Evolutionary conservation across 2,113 vertebrate genomes (phyloP), one percentile per base, ranked within the genome.

Genomic region (Andinoacara biseriatus): DNA sequence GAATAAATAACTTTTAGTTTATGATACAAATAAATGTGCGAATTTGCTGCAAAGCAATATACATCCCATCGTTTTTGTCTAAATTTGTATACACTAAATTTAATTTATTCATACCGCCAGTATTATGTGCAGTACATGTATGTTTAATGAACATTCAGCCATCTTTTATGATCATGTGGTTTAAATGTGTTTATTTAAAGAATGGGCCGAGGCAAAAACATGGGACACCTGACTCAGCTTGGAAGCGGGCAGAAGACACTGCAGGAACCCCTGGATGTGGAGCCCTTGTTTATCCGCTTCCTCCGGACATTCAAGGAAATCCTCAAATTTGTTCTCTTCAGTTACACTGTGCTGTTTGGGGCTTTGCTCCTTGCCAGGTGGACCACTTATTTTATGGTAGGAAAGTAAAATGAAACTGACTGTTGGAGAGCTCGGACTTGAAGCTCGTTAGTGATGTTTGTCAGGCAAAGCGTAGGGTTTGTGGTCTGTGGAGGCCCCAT

Each of bases 341-440:
- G 97, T 86, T 99, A 99, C 95, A 99, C 98, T 0, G 97, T 99
- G 86, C 94, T 99, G 86, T 92, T 99, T 1, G 98, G 98, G 8
- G 97, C 97, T 0, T 94, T 99, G 91, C 94, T 99, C 59, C 94
- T 99, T 5, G 98, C 98, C 0, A 96, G 97, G 84, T 99, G 98
- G 98, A 99, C 97, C 7, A 99, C 98, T 1, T 99, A 99, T 57
- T 97, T 98, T 80, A 93, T 98, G 87, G 96, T 99, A 89, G 96
- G 97, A 15, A 99, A 98, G 93, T 92, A n/a, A 87, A 72, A 82
- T 38, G 20, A 74, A 31, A 35, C 24, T 5, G 31, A 54, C 63
- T 7, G 26, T 14, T 31, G 61, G 46, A 43, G 35, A 81, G 35
- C 26, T 74, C 15, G 7, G 57, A 82, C 52, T 74, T 10, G 1